phyloP scores from a whole-genome alignment of 2,113 vertebrate species.

The Buteo buteo region DNA sequence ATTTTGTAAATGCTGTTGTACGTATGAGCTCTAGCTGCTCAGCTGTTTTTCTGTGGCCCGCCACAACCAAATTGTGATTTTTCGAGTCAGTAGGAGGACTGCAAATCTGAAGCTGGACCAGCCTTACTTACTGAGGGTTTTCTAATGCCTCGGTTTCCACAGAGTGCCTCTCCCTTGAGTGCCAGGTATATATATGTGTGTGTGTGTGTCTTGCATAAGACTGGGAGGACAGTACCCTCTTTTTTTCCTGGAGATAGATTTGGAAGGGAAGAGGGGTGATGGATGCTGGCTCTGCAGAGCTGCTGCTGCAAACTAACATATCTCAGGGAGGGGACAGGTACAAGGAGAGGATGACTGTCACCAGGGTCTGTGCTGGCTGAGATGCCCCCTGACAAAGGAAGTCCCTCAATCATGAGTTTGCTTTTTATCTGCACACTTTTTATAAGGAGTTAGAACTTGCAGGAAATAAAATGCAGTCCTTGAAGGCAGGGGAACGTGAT shows the following conservation, averaged over 20 bases:
- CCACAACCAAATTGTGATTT: neutral
- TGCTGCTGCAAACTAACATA: neutral
- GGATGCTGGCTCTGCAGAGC: neutral
- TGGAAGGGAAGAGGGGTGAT: neutral
- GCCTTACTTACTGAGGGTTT: neutral
- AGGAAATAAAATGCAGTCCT: neutral
- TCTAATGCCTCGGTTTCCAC: neutral
- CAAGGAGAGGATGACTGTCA: neutral
- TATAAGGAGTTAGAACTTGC: neutral
- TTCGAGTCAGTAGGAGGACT: neutral
- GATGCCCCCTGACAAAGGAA: neutral
- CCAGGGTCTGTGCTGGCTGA: neutral
- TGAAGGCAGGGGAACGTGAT: neutral
- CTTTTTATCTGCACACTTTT: neutral
- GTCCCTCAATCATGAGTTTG: neutral
- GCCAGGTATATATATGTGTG: neutral
- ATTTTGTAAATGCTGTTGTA: neutral
- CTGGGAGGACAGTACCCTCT: neutral
- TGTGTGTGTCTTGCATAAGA: neutral
- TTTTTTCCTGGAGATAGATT: neutral
- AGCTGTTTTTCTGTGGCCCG: neutral
- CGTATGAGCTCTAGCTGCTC: neutral
- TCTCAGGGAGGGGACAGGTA: neutral
- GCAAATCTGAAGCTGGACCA: neutral
- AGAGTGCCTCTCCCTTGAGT: neutral